Evolutionary conservation across 64 coral and sea anemone genomes (phyloP), one percentile per base, ranked within the genome.

Genomic region (Anthopleura sola): DNA sequence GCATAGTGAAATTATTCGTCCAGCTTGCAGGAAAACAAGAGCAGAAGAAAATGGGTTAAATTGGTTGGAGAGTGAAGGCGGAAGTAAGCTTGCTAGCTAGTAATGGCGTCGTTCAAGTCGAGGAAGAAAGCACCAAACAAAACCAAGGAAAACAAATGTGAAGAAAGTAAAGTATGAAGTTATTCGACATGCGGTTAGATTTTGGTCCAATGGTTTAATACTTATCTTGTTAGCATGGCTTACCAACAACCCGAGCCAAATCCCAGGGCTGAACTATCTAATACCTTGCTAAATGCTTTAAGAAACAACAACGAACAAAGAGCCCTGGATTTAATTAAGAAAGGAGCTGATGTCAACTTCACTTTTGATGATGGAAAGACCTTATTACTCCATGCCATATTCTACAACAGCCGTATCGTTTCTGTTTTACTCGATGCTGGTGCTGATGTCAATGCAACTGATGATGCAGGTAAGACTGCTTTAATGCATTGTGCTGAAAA

Each of bases 371-470:
- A 60, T 60, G 57, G 57, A 60, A 60, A 60, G 57, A 60, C 57
- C 6, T 6, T 60, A 60, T 60, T 60, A 13, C 20, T 60, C 13
- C 3, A 3, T 60, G 57, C 57, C 24, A 60, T 60, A 2, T 60
- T n/a, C 24, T n/a, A 5, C 24, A 60, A 60, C 23, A 60, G 57
- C 21, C 57, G 9, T 60, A 60, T 60, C 57, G 24, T 60, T n/a
- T 60, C 57, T 60, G 57, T 60, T 76, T 19, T 76, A 76, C 37
- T 76, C 6, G 74, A 76, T 32, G 74, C 37, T 39, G 74, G 74
- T 76, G 74, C 37, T 32, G 74, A 76, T 76, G 74, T 76, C 31
- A 37, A 76, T 29, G 29, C 37, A 36, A 39, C 37, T 34, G 37
- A 76, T 76, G 28, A 76, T 76, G 33, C 7, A 14, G 74, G 74